A percentile compares a stretch with the other conserved stretches of the same genome.
These are phyloP conservation scores for Syngnathus scovelli DNA, from an alignment of 2,113 vertebrate genomes.

Conservation along the genomic window DNA sequence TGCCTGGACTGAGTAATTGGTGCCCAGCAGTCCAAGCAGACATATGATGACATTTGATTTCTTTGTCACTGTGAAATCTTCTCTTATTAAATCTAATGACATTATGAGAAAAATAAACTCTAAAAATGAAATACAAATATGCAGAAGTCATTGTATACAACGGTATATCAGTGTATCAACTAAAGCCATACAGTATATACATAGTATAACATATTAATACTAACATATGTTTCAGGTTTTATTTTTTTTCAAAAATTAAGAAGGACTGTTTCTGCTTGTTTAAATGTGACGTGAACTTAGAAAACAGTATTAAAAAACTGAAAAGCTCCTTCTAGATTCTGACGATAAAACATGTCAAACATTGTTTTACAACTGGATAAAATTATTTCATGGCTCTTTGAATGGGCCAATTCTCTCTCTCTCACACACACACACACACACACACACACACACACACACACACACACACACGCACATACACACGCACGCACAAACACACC, in stretches of 20 bases:
- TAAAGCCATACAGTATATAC: background rate
- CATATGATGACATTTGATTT: constrained; percentile 21
- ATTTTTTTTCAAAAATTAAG: background rate
- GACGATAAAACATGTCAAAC: constrained; percentile 32
- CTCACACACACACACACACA: background rate
- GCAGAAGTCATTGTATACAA: background rate
- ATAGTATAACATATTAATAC: too few species aligned
- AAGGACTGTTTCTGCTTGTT: background rate
- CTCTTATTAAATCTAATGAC: background rate
- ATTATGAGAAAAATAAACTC: background rate
- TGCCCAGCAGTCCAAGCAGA: background rate
- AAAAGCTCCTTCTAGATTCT: constrained; percentile 12
- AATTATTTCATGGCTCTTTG: constrained; percentile 52
- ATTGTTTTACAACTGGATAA: constrained; percentile 52
- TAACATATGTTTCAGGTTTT: background rate
- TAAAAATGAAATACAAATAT: background rate
- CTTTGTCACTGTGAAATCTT: background rate
- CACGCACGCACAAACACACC: constrained; percentile 9
- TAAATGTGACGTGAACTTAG: background rate
- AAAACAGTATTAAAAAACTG: background rate
- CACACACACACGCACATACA: constrained; percentile 11
- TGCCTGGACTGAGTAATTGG: constrained; percentile 29
- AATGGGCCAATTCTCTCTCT: constrained; percentile 12
- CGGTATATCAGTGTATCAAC: background rate
- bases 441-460: background rate